Evolutionary conservation across 1,140 invertebrate species (phyloP), one percentile per base, ranked within the genome.

Genomic region (Kradibia gibbosae): DNA sequence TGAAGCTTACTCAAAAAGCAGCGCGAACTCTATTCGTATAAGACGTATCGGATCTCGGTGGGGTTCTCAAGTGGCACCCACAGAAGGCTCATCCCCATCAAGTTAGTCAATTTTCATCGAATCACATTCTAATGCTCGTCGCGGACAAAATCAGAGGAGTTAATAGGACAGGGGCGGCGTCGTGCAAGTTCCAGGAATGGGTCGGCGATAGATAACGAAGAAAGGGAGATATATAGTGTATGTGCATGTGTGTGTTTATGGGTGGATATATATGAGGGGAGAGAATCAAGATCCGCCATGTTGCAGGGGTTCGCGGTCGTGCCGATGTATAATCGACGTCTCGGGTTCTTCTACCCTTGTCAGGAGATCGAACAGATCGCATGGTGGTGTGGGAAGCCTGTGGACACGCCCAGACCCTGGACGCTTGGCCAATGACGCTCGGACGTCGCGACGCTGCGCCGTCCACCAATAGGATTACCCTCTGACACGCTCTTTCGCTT

Each of bases 381-480:
- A n/a, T 48, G 60, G 45, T 45, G 48, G 11, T 8, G 39, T 20
- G 53, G 70, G 81, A 36, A 55, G 72, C 73, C 11, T 17, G 25
- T 50, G 45, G 73, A 42, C 90, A 90, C 89, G 90, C 90, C 89
- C 76, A 45, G 57, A 74, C 28, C 82, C 83, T 84, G 80, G 62
- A 60, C 78, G 75, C 82, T 82, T 83, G 83, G 88, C 90, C 90
- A 91, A 91, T 91, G 85, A 88, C 85, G 84, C 76, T 84, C 79
- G 85, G 86, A 91, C 86, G 85, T 89, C 88, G 88, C 89, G 89
- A 91, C 86, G 87, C 87, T 87, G 39, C 55, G 86, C 87, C 88
- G 85, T 91, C 89, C 90, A 89, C 90, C 90, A 91, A 91, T 91
- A 91, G 90, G 90, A 91, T 91, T 91, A 91, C 90, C 89, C 88